Percentiles rank a stretch among this genome's conserved stretches.
Evolutionary conservation across 92 coral and sea anemone species (phyloP).

Genomic region (Paramuricea clavata): DNA sequence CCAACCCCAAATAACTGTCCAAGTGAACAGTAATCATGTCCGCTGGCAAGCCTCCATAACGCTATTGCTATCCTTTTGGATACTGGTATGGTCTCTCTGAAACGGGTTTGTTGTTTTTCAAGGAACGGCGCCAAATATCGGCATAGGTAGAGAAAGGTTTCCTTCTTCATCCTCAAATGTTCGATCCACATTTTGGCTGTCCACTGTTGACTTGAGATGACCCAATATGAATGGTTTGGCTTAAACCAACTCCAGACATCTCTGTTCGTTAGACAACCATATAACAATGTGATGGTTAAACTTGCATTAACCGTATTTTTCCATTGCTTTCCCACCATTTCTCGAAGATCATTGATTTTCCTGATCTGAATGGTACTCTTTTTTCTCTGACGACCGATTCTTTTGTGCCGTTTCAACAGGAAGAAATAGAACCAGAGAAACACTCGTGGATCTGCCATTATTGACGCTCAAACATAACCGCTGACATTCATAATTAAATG

Average conservation of each 20-base stretch:
- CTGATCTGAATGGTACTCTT: conserved; percentile 3
- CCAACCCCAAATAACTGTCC: conserved; percentile 40
- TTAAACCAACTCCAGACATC: conserved; percentile 43
- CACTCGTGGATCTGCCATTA: conserved; percentile 12
- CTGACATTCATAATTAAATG: not conserved
- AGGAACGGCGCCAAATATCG: conserved; percentile 7
- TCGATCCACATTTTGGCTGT: conserved; percentile 9
- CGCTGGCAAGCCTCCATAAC: conserved; percentile 29
- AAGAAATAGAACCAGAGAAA: conserved; percentile 10
- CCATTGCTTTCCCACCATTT: conserved; percentile 12
- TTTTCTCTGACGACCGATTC: not conserved
- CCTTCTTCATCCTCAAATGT: conserved; percentile 39
- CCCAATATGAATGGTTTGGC: conserved; percentile 29
- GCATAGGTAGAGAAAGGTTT: conserved; percentile 21
- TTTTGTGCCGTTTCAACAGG: conserved; percentile 7
- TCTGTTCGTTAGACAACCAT: conserved; percentile 18
- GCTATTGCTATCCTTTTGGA: conserved; percentile 19
- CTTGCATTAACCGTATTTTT: not conserved
- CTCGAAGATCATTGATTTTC: not conserved
- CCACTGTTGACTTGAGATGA: conserved; percentile 15
- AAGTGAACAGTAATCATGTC: conserved; percentile 19
- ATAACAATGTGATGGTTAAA: not conserved
- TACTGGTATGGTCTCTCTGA: conserved; percentile 28
- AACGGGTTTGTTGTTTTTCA: conserved; percentile 3
- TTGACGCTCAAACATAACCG: conserved; percentile 2